These are phyloP conservation scores for Pogonocichla stellata DNA, from an alignment of 2,113 vertebrate species.

Conservation along the genomic window DNA sequence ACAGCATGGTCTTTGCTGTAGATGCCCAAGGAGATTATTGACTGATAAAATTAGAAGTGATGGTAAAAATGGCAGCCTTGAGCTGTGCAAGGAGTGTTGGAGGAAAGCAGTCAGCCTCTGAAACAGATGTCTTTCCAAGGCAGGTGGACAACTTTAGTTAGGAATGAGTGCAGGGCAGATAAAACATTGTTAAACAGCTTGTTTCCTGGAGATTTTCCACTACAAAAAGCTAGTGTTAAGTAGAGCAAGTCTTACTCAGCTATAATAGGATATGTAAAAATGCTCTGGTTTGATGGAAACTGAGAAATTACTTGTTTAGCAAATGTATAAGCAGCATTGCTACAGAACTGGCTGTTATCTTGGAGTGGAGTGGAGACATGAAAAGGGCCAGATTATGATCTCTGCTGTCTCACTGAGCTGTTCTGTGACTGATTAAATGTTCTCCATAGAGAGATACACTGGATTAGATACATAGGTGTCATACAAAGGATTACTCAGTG, in stretches of 20 bases:
- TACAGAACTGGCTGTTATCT: background rate
- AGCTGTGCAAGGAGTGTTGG: background rate
- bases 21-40: background rate
- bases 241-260: constrained; percentile 42
- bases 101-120: background rate
- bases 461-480: background rate
- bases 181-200: constrained; percentile 39
- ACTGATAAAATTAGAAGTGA: constrained; percentile 15
- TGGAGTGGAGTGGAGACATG: background rate
- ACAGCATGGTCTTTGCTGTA: background rate
- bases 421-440: constrained; percentile 2
- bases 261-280: constrained; percentile 59
- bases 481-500: background rate
- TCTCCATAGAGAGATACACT: background rate
- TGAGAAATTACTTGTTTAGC: constrained; percentile 49
- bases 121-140: constrained; percentile 31
- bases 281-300: constrained; percentile 41
- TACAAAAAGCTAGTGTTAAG: constrained; percentile 37
- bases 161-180: constrained; percentile 30
- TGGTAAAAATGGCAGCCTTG: constrained; percentile 18
- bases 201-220: constrained; percentile 65
- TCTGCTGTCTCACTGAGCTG: constrained; percentile 1
- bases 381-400: constrained; percentile 14
- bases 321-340: constrained; percentile 38
- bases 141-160: constrained; percentile 50